Conservation (phyloP, 2,888 invertebrate genomes). For the Chloromyia formosa region DNA sequence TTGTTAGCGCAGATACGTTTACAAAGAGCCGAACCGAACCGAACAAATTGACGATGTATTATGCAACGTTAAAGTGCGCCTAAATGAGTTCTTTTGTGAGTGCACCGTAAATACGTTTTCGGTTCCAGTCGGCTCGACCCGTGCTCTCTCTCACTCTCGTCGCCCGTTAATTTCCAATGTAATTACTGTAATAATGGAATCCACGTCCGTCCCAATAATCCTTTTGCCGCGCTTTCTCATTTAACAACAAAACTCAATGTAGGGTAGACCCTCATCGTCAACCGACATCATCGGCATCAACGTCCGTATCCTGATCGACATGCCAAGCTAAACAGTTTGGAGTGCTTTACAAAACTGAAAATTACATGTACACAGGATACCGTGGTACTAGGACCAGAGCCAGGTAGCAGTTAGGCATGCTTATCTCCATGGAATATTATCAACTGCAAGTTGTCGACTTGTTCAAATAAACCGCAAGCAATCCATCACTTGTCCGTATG, state of each 20-base stretch:
- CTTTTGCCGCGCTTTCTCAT: constrained; percentile 3
- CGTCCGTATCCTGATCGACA: neutral
- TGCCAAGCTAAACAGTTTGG: constrained; percentile 2
- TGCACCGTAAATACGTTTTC: constrained; percentile 20
- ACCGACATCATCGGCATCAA: neutral
- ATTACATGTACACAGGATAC: constrained; percentile 22
- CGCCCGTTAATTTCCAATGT: constrained; percentile 26
- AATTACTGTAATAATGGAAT: constrained; percentile 42
- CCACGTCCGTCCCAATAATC: neutral
- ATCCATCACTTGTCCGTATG: constrained; percentile 43
- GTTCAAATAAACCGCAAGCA: constrained; percentile 44
- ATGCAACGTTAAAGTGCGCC: constrained; percentile 17
- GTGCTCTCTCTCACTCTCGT: neutral
- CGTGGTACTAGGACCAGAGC: neutral
- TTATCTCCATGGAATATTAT: neutral
- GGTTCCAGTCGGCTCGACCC: neutral
- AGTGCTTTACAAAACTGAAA: constrained; percentile 17
- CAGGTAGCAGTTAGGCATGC: constrained; percentile 14
- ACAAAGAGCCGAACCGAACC: constrained; percentile 6
- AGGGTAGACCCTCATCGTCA: neutral
- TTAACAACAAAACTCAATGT: neutral
- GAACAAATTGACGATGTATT: constrained; percentile 14
- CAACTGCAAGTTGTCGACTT: constrained; percentile 26
- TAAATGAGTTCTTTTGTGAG: constrained; percentile 39
- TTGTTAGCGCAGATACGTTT: constrained; percentile 22